Conservation (phyloP, 2,888 invertebrate species). For the Cremastobaeus sp. region DNA sequence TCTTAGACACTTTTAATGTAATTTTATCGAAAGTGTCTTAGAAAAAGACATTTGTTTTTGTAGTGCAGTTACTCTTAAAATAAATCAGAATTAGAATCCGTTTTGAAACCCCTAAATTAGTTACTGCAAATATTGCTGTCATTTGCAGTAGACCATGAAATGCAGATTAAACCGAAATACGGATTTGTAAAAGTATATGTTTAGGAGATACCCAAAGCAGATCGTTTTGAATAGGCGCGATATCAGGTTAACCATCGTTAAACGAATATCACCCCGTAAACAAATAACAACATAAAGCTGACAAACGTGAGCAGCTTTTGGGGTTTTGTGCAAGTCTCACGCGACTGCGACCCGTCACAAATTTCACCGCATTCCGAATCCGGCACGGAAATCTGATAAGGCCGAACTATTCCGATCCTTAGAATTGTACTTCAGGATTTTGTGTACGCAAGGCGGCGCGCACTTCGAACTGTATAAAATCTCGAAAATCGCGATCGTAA, state of each 20-base stretch:
- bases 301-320: slow-evolving; percentile 14
- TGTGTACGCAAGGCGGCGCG: slow-evolving; percentile 14
- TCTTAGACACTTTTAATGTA: too few species aligned
- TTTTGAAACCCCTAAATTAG: too few species aligned
- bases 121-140: too few species aligned
- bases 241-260: slow-evolving; percentile 43
- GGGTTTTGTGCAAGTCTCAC: slow-evolving; percentile 26
- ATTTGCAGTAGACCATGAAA: slow-evolving; percentile 3
- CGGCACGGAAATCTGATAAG: slow-evolving; percentile 41
- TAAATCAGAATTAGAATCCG: too few species aligned
- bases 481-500: neutral
- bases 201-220: slow-evolving; percentile 18
- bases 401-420: slow-evolving; percentile 31
- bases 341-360: slow-evolving; percentile 37
- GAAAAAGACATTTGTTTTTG: too few species aligned
- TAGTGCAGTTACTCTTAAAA: too few species aligned
- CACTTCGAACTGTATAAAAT: neutral
- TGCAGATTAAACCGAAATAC: slow-evolving; percentile 23
- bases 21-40: too few species aligned
- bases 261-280: slow-evolving; percentile 46
- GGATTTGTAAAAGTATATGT: slow-evolving; percentile 37
- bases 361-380: slow-evolving; percentile 24
- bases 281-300: slow-evolving; percentile 30
- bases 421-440: slow-evolving; percentile 15
- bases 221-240: slow-evolving; percentile 23